Base-by-base conservation (phyloP, 2,888 invertebrate species). In the Cephus nigrinus region DNA sequence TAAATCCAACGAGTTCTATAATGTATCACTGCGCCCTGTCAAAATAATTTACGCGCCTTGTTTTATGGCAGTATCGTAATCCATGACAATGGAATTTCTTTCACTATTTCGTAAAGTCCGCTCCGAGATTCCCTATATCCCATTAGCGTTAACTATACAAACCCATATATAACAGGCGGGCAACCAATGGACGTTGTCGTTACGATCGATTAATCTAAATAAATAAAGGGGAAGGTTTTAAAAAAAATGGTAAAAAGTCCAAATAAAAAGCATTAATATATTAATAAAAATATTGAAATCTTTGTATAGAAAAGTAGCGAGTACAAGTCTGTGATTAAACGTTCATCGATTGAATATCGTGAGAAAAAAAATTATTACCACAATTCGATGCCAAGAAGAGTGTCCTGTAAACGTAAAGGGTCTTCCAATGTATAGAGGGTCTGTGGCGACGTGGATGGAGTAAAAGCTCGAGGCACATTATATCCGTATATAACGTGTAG, bases 401-500 rank as follows among this genome's bases (percentile, higher is more conserved):
- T 55, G 23, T 55, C 55, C 23, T 55, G 2, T 23, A 55, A 23
- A 23, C 1, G 55, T 55, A 55, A 55, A 55, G 23, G 55, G 55
- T 40, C 40, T 40, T 55, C 23, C 55, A 23, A 55, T 55, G 75
- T 69, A 36, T 36, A 69, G 55, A 75, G 40, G 69, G 72, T 72
- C 79, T 75, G 76, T 75, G 34, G 33, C 74, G 76, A 75, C 76
- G 75, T 77, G 69, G 78, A 78, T 78, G 76, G 75, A 79, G 81
- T 82, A 82, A 80, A 82, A 82, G 80, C 83, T 76, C 75, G 78
- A 77, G 79, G 77, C 82, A 84, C 80, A 82, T 85, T 85, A 84
- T 83, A 83, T 83, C 81, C 82, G 81, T 83, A 84, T 84, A 85
- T 81, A 85, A 83, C 82, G 84, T 77, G 83, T 84, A 84, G 81